phyloP scores from a whole-genome alignment of 1,140 invertebrate species.

The Mactra quadrangularis region DNA sequence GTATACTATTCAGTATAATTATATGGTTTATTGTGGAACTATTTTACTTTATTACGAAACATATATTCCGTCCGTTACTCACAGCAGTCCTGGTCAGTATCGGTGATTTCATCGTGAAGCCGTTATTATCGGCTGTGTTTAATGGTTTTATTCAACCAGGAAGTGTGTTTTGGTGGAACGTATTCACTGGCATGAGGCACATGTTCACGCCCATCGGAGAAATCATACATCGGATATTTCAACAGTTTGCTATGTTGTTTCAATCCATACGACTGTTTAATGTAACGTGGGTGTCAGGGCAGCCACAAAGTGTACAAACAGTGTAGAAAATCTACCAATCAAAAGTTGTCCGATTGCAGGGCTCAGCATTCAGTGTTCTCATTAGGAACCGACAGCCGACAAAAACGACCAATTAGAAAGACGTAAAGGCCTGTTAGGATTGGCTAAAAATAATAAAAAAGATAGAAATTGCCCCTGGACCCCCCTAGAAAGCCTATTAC shows the following conservation, averaged over 20 bases:
- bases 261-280: slow-evolving; percentile 60
- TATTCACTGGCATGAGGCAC: slow-evolving; percentile 61
- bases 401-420: too few relatives aligned
- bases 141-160: slow-evolving; percentile 70
- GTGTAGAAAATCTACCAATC: neutral
- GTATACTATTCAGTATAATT: slow-evolving; percentile 67
- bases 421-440: too few relatives aligned
- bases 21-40: slow-evolving; percentile 68
- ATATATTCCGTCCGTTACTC: slow-evolving; percentile 68
- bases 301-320: slow-evolving; percentile 10
- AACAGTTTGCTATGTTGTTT: slow-evolving; percentile 67
- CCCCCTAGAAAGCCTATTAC: too few relatives aligned
- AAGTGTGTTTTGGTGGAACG: slow-evolving; percentile 68
- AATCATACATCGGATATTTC: slow-evolving; percentile 63
- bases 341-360: neutral
- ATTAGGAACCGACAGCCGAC: too few relatives aligned
- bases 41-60: slow-evolving; percentile 62
- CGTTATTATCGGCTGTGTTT: slow-evolving; percentile 70
- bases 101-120: slow-evolving; percentile 71
- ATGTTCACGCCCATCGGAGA: slow-evolving; percentile 69
- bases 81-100: slow-evolving; percentile 63
- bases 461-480: too few relatives aligned
- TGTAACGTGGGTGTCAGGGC: slow-evolving; percentile 40
- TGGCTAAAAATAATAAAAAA: too few relatives aligned
- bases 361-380: too few relatives aligned